A percentile compares a stretch with the other conserved stretches of the same genome.
These are phyloP conservation scores for Thalassarche chlororhynchos DNA, from an alignment of 2,113 vertebrate genomes.

Conservation along the genomic window DNA sequence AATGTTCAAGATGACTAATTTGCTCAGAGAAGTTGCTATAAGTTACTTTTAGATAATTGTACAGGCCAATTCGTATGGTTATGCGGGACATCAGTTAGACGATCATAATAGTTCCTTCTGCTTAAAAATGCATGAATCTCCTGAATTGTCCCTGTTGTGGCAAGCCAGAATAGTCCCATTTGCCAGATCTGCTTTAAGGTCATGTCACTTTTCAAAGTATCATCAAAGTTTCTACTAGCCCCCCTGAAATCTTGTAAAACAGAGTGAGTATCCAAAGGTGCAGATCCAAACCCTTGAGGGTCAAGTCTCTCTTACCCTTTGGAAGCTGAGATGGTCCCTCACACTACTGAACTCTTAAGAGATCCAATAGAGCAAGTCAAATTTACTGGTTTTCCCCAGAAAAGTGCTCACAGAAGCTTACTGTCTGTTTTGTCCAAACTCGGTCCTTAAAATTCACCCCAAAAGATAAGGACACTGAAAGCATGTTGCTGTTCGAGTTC, in stretches of 20 bases:
- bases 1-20: background rate
- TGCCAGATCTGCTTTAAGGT: background rate
- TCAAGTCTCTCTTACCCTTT: background rate
- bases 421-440: background rate
- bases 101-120: background rate
- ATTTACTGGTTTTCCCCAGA: background rate
- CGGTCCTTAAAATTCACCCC: background rate
- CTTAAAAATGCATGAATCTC: background rate
- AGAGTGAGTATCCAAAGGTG: background rate
- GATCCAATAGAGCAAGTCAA: background rate
- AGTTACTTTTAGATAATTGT: background rate
- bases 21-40: background rate
- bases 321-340: background rate
- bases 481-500: background rate
- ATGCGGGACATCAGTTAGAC: background rate
- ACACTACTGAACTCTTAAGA: background rate
- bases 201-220: background rate
- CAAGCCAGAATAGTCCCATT: background rate
- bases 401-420: background rate
- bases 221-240: background rate
- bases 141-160: background rate
- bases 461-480: background rate
- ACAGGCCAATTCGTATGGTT: background rate
- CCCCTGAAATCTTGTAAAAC: background rate
- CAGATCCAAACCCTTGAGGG: background rate